Conservation (phyloP, 2,888 invertebrate genomes). For the Hypomecis atomaria region DNA sequence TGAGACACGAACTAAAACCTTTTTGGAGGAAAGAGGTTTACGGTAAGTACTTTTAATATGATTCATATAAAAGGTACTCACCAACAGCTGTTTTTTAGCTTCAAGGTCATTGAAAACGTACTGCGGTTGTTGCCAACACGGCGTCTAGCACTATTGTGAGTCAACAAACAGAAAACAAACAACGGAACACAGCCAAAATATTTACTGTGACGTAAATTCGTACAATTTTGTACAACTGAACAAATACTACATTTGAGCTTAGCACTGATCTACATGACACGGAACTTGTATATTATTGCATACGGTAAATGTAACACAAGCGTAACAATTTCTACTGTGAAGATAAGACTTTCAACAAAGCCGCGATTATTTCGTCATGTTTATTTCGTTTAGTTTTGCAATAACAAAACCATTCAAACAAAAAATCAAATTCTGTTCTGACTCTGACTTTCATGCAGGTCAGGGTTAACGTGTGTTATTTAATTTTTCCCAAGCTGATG, state of each 20-base stretch:
- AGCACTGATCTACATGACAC: constrained; percentile 13
- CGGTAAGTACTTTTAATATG: neutral
- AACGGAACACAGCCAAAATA: constrained; percentile 73
- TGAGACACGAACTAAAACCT: neutral
- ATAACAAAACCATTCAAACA: constrained; percentile 15
- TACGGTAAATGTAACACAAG: constrained; percentile 18
- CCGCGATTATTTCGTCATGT: constrained; percentile 55
- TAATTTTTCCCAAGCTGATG: no score
- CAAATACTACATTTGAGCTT: constrained; percentile 52
- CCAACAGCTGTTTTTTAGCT: constrained; percentile 71
- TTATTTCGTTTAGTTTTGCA: constrained; percentile 40
- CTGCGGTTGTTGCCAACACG: constrained; percentile 63
- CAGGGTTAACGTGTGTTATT: no score
- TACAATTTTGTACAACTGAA: constrained; percentile 66
- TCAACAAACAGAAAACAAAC: constrained; percentile 68
- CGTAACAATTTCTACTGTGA: constrained; percentile 26
- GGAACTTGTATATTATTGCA: constrained; percentile 27
- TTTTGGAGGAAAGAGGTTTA: neutral
- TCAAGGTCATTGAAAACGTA: constrained; percentile 67
- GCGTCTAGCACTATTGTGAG: constrained; percentile 61
- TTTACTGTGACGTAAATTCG: constrained; percentile 73
- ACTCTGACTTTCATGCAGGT: neutral
- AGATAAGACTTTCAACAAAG: constrained; percentile 55
- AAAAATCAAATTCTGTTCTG: neutral
- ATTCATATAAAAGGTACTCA: constrained; percentile 52